Conservation (phyloP, 1,140 invertebrate species). For the Drosophila eugracilis region DNA sequence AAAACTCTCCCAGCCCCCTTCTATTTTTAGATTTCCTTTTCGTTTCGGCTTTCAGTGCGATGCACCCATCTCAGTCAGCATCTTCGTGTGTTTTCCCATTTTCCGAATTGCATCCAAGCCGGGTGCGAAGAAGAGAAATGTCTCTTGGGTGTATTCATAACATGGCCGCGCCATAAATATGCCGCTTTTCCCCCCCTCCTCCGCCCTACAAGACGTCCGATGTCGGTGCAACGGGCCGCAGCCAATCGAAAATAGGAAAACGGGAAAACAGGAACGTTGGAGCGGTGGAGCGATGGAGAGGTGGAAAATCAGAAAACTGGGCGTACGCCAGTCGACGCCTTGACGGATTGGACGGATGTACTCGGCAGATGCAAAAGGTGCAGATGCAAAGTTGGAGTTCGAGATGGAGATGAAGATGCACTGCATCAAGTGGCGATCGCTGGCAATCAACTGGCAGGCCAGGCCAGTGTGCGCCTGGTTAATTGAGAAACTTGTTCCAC, state of each 20-base stretch:
- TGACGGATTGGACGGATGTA: constrained; percentile 80
- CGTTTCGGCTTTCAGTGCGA: constrained; percentile 54
- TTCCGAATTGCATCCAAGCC: constrained; percentile 23
- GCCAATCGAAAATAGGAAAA: constrained; percentile 61
- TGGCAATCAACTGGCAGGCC: constrained; percentile 37
- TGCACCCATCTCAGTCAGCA: constrained; percentile 49
- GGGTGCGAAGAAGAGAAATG: constrained; percentile 80
- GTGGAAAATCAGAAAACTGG: constrained; percentile 53
- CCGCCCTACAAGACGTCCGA: constrained; percentile 76
- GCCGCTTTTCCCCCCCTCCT: constrained; percentile 60
- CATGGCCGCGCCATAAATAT: constrained; percentile 80
- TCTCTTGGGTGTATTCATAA: constrained; percentile 82
- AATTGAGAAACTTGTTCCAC: constrained; percentile 80
- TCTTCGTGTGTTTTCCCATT: constrained; percentile 34
- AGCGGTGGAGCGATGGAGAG: constrained; percentile 22
- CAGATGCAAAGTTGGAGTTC: constrained; percentile 34
- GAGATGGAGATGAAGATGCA: constrained; percentile 36
- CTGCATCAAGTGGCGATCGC: constrained; percentile 36
- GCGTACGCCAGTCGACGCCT: constrained; percentile 68
- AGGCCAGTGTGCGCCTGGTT: constrained; percentile 52
- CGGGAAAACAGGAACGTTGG: constrained; percentile 20
- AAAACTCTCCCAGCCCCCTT: constrained; percentile 17
- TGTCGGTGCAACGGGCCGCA: constrained; percentile 36
- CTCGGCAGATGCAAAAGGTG: constrained; percentile 41
- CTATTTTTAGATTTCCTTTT: constrained; percentile 63